Evolutionary conservation across 1,140 invertebrate genomes (phyloP), one percentile per base, ranked within the genome.

Genomic region (Dryas iulia): DNA sequence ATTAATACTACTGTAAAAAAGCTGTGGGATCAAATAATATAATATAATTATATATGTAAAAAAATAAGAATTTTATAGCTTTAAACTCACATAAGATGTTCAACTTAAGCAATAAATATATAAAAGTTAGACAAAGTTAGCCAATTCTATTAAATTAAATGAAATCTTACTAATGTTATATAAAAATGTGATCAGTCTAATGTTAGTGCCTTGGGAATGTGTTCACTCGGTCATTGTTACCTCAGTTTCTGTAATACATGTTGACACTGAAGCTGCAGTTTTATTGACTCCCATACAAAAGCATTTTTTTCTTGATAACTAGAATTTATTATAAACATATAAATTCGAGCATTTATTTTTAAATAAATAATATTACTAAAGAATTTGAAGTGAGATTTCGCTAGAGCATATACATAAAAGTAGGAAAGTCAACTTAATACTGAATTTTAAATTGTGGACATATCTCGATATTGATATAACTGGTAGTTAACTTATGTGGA

Each of bases 191-290:
- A 35, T 35, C n/a, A 35, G 4, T 33, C 57, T 21, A 54, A 14
- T 14, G 21, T 26, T 35, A 39, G 39, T 73, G 61, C 62, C 53
- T 66, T 69, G 31, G n/a, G 53, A 18, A 23, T 69, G 66, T 73
- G 58, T 69, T 69, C 52, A 63, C 33, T 66, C 30, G 21, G 59
- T n/a, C 59, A 31, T 69, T 66, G 69, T 74, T 74, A 71, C 65
- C 69, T 71, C 62, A 68, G 56, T 74, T 28, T 21, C 12, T 54
- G 26, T 14, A 64, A 64, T 64, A 64, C 59, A 61, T 47, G n/a
- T 61, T 61, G 14, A 61, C 26, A 53, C n/a, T 18, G 6, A 61
- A 14, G 18, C 5, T n/a, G 6, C 14, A 21, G 39, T 47, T 63
- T 54, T 56, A 54, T 28, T 54, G 28, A 24, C 12, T 8, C 21